A percentile compares a stretch with the other conserved stretches of the same genome.
phyloP scores from a whole-genome alignment of 1,140 invertebrate species.

The Eupeodes corollae region DNA sequence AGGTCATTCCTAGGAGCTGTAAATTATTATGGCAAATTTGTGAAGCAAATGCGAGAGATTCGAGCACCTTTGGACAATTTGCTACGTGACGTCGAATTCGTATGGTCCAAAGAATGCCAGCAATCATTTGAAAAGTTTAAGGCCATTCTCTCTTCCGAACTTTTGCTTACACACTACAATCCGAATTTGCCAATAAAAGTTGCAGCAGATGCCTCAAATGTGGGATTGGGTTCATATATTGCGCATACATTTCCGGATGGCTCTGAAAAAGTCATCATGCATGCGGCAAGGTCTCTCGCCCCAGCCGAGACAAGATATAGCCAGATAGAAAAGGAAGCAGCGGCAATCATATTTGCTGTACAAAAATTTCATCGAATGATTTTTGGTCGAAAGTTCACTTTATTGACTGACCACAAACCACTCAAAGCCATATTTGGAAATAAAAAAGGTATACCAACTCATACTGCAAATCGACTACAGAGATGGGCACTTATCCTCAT shows the following conservation, averaged over 20 bases:
- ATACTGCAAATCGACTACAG: too few relatives aligned
- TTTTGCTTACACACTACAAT: conserved; percentile 13
- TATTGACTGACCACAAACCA: too few relatives aligned
- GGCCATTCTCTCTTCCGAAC: conserved; percentile 5
- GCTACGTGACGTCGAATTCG: conserved; percentile 5
- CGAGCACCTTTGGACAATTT: conserved; percentile 5
- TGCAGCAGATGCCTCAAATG: conserved; percentile 15
- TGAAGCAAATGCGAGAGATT: conserved; percentile 4
- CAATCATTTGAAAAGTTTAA: conserved; percentile 8
- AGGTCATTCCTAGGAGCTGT: conserved; percentile 14
- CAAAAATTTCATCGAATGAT: conserved; percentile 31
- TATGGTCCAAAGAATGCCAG: conserved; percentile 8
- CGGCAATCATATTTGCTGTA: conserved; percentile 36
- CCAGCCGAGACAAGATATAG: conserved; percentile 34
- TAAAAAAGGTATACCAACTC: too few relatives aligned
- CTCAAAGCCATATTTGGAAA: too few relatives aligned
- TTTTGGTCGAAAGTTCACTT: conserved; percentile 24
- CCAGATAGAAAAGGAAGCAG: conserved; percentile 38
- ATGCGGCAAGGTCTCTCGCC: conserved; percentile 29
- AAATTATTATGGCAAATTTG: conserved; percentile 16
- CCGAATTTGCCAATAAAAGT: conserved; percentile 9
- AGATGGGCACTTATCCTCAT: too few relatives aligned
- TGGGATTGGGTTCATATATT: conserved; percentile 20
- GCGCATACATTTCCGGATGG: conserved; percentile 7
- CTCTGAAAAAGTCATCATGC: conserved; percentile 25